Percentiles rank a stretch among this genome's conserved stretches.
Evolutionary conservation across 2,888 invertebrate species (phyloP).

Genomic region (Eristalinus aeneus): DNA sequence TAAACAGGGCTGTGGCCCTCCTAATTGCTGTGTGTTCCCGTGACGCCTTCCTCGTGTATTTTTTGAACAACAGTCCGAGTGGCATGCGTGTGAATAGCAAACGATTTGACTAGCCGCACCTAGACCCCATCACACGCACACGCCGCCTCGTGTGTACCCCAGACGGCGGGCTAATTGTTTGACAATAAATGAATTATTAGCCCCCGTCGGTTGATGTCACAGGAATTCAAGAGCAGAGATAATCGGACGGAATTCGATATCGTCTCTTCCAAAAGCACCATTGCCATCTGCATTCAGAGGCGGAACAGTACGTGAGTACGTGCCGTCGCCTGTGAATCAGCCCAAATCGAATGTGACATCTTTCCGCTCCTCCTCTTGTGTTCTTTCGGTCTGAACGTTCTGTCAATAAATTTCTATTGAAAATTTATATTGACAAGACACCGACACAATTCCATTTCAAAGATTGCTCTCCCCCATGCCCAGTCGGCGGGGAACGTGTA

Average conservation of each 20-base stretch:
- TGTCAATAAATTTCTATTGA: slow-evolving; percentile 49
- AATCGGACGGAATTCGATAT: background rate
- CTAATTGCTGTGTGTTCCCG: slow-evolving; percentile 52
- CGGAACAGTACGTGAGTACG: slow-evolving; percentile 53
- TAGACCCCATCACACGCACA: background rate
- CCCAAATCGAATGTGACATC: slow-evolving; percentile 32
- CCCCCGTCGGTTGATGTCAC: background rate
- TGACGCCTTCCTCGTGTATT: slow-evolving; percentile 3
- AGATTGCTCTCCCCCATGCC: background rate
- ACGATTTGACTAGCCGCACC: slow-evolving; percentile 47
- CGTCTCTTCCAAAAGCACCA: background rate
- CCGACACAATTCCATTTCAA: slow-evolving; percentile 42
- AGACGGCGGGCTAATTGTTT: slow-evolving; percentile 46
- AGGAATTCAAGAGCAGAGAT: background rate
- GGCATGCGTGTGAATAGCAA: slow-evolving; percentile 50
- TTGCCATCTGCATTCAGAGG: slow-evolving; percentile 16
- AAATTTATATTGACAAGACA: slow-evolving; percentile 59
- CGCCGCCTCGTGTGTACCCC: background rate
- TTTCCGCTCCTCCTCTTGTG: background rate
- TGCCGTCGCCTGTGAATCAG: slow-evolving; percentile 46
- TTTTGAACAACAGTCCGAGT: background rate
- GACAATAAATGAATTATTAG: slow-evolving; percentile 54
- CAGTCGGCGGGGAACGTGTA: slow-evolving; percentile 6
- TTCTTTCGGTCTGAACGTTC: background rate
- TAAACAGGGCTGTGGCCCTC: slow-evolving; percentile 49